phyloP scores from a whole-genome alignment of 2,797 vertebrate species.

The Paedocypris micromegethes region DNA sequence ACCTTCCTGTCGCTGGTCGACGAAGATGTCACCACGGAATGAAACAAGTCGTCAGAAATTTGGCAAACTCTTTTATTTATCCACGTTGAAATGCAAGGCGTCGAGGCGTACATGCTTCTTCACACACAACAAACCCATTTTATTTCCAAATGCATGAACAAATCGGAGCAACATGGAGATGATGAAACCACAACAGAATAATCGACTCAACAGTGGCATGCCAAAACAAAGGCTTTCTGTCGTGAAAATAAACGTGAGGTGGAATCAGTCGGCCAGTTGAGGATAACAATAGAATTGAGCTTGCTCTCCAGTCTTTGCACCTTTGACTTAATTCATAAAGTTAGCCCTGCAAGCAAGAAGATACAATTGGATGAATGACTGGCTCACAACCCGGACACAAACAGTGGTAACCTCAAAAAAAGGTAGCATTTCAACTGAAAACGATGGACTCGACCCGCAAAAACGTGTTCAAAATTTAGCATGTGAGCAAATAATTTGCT shows the following conservation, averaged over 20 bases:
- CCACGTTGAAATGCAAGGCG: slow-evolving; percentile 81
- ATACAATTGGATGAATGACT: slow-evolving; percentile 77
- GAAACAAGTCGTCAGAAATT: slow-evolving; percentile 81
- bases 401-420: slow-evolving; percentile 32
- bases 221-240: slow-evolving; percentile 65
- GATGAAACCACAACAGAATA: slow-evolving; percentile 57
- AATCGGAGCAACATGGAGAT: slow-evolving; percentile 43
- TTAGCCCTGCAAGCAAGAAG: slow-evolving; percentile 93
- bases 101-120: slow-evolving; percentile 79
- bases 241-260: slow-evolving; percentile 60
- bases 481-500: no score
- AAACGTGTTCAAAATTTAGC: no score
- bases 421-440: neutral
- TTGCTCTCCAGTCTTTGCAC: slow-evolving; percentile 85
- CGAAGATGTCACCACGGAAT: slow-evolving; percentile 30
- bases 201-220: slow-evolving; percentile 65
- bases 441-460: no score
- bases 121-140: slow-evolving; percentile 74
- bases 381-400: slow-evolving; percentile 70
- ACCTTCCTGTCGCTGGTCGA: slow-evolving; percentile 60
- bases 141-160: slow-evolving; percentile 75
- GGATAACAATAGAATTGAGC: slow-evolving; percentile 75
- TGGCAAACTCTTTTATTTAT: slow-evolving; percentile 86
- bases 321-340: slow-evolving; percentile 83
- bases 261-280: slow-evolving; percentile 74